Evolutionary conservation across 2,797 vertebrate genomes (phyloP).

Genomic region (Eptatretus atami): DNA sequence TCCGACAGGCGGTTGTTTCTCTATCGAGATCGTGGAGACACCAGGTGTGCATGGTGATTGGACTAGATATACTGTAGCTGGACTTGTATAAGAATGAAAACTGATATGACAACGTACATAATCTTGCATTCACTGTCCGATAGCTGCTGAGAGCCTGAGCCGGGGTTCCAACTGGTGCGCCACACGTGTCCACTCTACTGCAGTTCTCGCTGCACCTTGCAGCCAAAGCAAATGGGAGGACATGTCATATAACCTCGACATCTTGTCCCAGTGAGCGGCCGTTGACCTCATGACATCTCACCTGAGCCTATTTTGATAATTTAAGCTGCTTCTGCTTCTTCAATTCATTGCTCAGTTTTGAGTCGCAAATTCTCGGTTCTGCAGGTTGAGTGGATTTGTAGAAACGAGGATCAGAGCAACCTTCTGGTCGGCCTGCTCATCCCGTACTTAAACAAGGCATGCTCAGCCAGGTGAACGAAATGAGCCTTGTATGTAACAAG

Average conservation of each 20-base stretch:
- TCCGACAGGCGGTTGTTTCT: constrained; percentile 18
- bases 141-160: constrained; percentile 8
- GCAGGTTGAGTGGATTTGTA: constrained; percentile 59
- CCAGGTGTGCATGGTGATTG: too few relatives aligned
- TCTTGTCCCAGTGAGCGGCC: constrained; percentile 64
- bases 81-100: too few relatives aligned
- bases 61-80: too few relatives aligned
- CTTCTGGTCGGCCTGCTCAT: constrained; percentile 46
- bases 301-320: too few relatives aligned
- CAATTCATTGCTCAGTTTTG: too few relatives aligned
- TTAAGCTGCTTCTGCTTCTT: too few relatives aligned
- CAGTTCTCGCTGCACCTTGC: constrained; percentile 42
- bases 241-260: constrained; percentile 69
- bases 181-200: constrained; percentile 47
- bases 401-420: constrained; percentile 54
- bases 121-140: too few relatives aligned
- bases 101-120: too few relatives aligned
- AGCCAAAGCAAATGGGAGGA: constrained; percentile 42
- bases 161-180: constrained; percentile 41
- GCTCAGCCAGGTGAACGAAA: constrained; percentile 24
- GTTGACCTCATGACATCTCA: background rate
- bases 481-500: background rate
- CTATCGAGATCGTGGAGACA: constrained; percentile 12
- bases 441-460: constrained; percentile 39
- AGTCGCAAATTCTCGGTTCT: background rate